Percentiles rank a stretch among this genome's conserved stretches.
These are phyloP conservation scores for Aptenodytes patagonicus DNA, from an alignment of 2,113 vertebrate genomes.

Conservation along the genomic window DNA sequence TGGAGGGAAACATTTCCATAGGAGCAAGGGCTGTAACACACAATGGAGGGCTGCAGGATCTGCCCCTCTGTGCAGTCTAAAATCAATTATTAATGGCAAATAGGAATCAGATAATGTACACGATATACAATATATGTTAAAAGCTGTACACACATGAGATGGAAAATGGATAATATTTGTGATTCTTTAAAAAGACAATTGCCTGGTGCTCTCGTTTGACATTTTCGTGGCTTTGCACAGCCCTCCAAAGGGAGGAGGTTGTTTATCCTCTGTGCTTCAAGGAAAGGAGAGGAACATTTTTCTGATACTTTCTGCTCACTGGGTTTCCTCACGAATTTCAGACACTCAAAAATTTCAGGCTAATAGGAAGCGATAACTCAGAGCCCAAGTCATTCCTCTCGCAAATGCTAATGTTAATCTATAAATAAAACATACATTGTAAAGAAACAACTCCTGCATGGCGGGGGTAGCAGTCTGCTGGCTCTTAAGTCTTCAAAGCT, in stretches of 20 bases:
- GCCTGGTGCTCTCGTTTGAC: not conserved
- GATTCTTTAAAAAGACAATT: not conserved
- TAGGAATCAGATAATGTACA: not conserved
- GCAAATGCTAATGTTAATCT: conserved; percentile 52
- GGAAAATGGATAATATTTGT: not conserved
- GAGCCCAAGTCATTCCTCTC: conserved; percentile 33
- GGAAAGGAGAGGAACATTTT: conserved; percentile 1
- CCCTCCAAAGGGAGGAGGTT: not conserved
- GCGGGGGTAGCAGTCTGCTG: not conserved
- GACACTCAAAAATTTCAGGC: conserved; percentile 49
- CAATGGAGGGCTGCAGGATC: not conserved
- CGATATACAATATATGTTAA: not conserved
- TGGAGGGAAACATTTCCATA: not conserved
- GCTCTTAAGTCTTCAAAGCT: not conserved
- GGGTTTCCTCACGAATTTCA: conserved; percentile 17
- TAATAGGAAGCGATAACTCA: conserved; percentile 59
- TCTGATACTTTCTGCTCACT: conserved; percentile 27
- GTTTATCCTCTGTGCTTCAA: conserved; percentile 14
- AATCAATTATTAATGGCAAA: not conserved
- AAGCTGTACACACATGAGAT: not conserved
- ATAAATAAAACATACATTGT: conserved; percentile 42
- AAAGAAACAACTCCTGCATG: not conserved
- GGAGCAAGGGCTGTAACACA: not conserved
- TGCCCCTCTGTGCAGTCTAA: not conserved
- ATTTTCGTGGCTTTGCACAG: not conserved